These are phyloP conservation scores for Oryzias dopingdopingensis DNA, from an alignment of 2,797 vertebrate species.

Conservation along the genomic window DNA sequence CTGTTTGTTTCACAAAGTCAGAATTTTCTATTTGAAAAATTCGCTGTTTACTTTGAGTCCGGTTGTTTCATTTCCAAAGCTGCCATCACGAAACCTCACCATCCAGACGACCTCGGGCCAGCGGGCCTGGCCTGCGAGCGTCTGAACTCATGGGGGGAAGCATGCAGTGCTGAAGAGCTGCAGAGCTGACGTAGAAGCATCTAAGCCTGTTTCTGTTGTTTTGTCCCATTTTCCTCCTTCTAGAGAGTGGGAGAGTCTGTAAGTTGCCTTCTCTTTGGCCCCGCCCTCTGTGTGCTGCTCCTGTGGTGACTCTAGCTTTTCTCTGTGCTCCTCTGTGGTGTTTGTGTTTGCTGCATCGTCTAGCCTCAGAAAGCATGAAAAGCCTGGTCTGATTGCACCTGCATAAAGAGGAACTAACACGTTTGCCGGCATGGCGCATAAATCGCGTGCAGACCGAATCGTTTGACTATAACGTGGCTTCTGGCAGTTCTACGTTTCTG, in stretches of 20 bases:
- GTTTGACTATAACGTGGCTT: conserved; percentile 28
- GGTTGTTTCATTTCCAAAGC: too few species aligned
- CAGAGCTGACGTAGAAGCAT: conserved; percentile 53
- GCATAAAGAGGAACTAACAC: conserved; percentile 34
- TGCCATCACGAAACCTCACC: background rate
- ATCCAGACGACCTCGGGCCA: conserved; percentile 4
- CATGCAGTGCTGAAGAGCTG: conserved; percentile 40
- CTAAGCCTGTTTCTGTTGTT: conserved; percentile 83
- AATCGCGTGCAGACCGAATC: conserved; percentile 48
- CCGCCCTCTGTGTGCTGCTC: conserved; percentile 38
- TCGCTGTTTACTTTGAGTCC: too few species aligned
- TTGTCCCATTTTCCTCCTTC: conserved; percentile 81
- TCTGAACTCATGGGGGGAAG: conserved; percentile 14
- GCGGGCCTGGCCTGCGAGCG: conserved; percentile 14
- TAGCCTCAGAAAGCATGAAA: conserved; percentile 21
- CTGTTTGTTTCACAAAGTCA: conserved; percentile 1
- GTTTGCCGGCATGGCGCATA: background rate
- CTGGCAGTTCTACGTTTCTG: conserved; percentile 31
- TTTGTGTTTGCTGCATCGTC: conserved; percentile 27
- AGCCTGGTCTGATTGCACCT: conserved; percentile 10
- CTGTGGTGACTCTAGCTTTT: conserved; percentile 32
- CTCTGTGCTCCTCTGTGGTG: conserved; percentile 24
- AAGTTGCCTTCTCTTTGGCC: conserved; percentile 83
- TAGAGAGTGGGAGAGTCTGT: conserved; percentile 99
- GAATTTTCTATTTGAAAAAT: background rate